Conservation (phyloP, 2,888 invertebrate species). For the Sthenelais limicola region DNA sequence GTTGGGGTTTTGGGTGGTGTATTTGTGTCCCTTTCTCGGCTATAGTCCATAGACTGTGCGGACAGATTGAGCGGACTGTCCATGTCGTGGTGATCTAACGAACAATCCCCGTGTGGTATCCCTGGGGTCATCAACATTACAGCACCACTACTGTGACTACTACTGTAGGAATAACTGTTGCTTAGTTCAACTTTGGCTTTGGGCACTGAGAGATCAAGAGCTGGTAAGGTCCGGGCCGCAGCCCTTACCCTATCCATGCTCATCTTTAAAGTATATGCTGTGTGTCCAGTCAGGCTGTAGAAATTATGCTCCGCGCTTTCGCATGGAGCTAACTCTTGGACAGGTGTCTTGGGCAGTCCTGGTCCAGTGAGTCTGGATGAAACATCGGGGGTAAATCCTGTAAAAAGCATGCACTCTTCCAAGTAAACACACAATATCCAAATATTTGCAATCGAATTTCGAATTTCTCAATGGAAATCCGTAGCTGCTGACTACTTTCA, state of each 20-base stretch:
- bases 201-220: slow-evolving; percentile 28
- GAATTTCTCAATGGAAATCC: too few relatives aligned
- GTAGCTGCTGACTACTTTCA: too few relatives aligned
- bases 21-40: slow-evolving; percentile 28
- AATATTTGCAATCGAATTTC: too few relatives aligned
- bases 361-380: neutral
- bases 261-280: too few relatives aligned
- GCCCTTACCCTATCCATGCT: slow-evolving; percentile 27
- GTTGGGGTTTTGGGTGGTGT: slow-evolving; percentile 42
- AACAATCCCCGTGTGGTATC: too few relatives aligned
- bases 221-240: slow-evolving; percentile 21
- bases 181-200: slow-evolving; percentile 7
- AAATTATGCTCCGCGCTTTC: too few relatives aligned
- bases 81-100: neutral
- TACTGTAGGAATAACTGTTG: too few relatives aligned
- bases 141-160: neutral
- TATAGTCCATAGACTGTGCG: slow-evolving; percentile 4
- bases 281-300: too few relatives aligned
- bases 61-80: neutral
- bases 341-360: neutral
- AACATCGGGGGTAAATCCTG: slow-evolving; percentile 30
- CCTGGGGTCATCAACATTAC: neutral
- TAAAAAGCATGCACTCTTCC: slow-evolving; percentile 8
- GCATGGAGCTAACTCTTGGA: too few relatives aligned
- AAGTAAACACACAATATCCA: neutral